These are phyloP conservation scores for Apodemus agrarius DNA, from an alignment of 2,797 vertebrate genomes.

Conservation along the genomic window DNA sequence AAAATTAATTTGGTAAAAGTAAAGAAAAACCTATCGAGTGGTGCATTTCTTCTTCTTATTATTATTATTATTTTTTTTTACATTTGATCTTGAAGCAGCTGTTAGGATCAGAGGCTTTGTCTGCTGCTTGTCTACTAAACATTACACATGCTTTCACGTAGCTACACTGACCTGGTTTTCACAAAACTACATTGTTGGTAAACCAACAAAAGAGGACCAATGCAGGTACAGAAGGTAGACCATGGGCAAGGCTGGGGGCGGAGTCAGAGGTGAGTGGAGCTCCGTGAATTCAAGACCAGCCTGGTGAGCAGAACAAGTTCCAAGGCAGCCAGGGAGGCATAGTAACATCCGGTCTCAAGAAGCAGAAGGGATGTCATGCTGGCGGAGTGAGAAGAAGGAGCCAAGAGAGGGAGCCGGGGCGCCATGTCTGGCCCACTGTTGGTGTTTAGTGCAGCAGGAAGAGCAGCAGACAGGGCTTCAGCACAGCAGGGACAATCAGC, in stretches of 20 bases:
- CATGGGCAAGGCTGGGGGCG: not conserved
- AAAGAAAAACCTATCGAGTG: not conserved
- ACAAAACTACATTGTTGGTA: too few species aligned
- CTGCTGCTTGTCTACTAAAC: not conserved
- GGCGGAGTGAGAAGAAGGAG: not conserved
- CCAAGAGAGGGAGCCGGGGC: not conserved
- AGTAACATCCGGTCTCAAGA: not conserved
- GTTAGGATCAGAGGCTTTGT: not conserved
- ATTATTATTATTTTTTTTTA: not conserved
- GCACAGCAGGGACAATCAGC: not conserved
- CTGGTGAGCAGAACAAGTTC: not conserved
- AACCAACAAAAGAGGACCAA: not conserved
- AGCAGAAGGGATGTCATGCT: not conserved
- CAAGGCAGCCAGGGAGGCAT: not conserved
- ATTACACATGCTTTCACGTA: not conserved
- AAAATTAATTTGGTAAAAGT: not conserved
- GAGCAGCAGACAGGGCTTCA: not conserved
- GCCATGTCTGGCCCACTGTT: not conserved
- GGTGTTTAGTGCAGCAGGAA: not conserved
- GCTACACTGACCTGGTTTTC: too few species aligned
- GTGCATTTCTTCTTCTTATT: not conserved
- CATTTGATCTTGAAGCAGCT: not conserved
- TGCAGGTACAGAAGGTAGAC: not conserved
- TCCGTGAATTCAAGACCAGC: not conserved
- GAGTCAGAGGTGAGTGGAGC: not conserved